phyloP scores from a whole-genome alignment of 2,888 invertebrate species.

The Cryptosula pallasiana region DNA sequence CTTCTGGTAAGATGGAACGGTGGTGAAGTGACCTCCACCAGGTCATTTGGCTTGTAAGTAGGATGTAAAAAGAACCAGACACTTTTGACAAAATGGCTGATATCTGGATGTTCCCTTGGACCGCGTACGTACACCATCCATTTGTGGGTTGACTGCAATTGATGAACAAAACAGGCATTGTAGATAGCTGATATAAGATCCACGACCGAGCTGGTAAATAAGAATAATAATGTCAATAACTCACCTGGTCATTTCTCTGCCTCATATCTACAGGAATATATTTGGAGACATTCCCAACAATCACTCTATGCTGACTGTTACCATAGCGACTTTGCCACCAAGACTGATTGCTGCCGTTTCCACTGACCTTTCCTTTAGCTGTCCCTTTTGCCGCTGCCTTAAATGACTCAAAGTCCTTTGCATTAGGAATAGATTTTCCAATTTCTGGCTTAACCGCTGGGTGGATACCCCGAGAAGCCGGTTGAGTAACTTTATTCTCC shows the following conservation, averaged over 20 bases:
- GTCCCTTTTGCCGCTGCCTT: background rate
- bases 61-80: constrained; percentile 77
- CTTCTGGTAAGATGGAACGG: constrained; percentile 79
- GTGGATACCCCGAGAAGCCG: constrained; percentile 59
- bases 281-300: constrained; percentile 74
- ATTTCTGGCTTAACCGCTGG: constrained; percentile 59
- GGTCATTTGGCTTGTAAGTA: constrained; percentile 79
- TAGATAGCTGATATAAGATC: too few species aligned
- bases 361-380: background rate
- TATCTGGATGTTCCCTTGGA: constrained; percentile 60
- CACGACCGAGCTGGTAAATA: too few species aligned
- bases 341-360: background rate
- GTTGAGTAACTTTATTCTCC: constrained; percentile 28
- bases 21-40: constrained; percentile 69
- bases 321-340: constrained; percentile 28
- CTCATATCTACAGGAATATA: constrained; percentile 63
- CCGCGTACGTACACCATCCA: constrained; percentile 85
- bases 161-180: too few species aligned
- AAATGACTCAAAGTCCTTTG: background rate
- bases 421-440: background rate
- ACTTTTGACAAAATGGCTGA: constrained; percentile 65
- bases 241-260: constrained; percentile 59
- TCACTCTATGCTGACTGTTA: constrained; percentile 42
- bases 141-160: constrained; percentile 67
- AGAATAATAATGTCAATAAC: too few species aligned